Evolutionary conservation across 1,140 invertebrate genomes (phyloP).

Genomic region (Drosophila sechellia): DNA sequence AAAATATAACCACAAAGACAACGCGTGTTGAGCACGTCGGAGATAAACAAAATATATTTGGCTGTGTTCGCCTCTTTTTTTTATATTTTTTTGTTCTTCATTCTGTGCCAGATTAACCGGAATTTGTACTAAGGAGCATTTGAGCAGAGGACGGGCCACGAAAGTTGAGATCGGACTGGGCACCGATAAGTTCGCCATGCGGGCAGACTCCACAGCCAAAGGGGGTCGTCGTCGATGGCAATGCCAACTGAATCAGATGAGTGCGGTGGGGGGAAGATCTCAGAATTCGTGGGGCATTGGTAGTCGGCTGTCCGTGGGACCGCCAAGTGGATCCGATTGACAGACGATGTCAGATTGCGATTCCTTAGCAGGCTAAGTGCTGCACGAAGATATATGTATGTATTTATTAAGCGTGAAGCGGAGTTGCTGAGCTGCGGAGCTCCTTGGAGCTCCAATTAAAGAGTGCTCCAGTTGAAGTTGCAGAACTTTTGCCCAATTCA

Average conservation of each 20-base stretch:
- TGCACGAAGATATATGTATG: constrained; percentile 2
- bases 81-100: too few relatives aligned
- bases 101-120: constrained; percentile 43
- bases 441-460: constrained; percentile 31
- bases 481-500: constrained; percentile 18
- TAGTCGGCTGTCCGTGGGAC: too few relatives aligned
- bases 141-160: constrained; percentile 1
- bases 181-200: constrained; percentile 15
- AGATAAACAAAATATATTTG: constrained; percentile 76
- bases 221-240: neutral
- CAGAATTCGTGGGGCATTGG: neutral
- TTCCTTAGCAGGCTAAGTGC: constrained; percentile 35
- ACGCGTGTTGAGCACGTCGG: constrained; percentile 78
- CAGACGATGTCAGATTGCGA: constrained; percentile 54
- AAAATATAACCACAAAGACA: constrained; percentile 78
- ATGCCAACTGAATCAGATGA: constrained; percentile 9
- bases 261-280: neutral
- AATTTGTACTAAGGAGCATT: constrained; percentile 20
- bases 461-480: constrained; percentile 15
- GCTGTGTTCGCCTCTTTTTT: constrained; percentile 17
- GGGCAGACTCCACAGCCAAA: constrained; percentile 4
- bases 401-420: constrained; percentile 20
- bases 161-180: constrained; percentile 4
- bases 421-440: neutral
- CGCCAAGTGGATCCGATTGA: constrained; percentile 9